phyloP scores from a whole-genome alignment of 2,113 vertebrate genomes.

The Megaceryle torquata region DNA sequence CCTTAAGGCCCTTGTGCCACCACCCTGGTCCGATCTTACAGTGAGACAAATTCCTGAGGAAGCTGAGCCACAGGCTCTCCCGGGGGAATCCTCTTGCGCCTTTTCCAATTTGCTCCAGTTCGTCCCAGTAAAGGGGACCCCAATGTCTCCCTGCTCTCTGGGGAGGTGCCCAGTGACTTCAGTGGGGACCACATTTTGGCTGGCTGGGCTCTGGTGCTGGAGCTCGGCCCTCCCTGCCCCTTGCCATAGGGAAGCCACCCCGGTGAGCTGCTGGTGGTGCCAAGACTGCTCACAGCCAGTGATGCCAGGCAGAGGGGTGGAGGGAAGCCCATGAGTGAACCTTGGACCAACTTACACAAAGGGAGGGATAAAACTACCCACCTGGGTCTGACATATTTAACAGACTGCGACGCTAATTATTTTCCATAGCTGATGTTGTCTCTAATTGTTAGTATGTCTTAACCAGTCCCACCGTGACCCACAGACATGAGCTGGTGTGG shows the following conservation, averaged over 20 bases:
- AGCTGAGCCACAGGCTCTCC: neutral
- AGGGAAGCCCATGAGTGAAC: neutral
- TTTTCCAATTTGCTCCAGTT: neutral
- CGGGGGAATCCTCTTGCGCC: neutral
- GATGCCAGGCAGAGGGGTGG: neutral
- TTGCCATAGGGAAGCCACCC: neutral
- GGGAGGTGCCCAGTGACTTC: neutral
- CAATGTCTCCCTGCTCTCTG: fast-evolving
- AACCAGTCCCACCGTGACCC: constrained; percentile 2
- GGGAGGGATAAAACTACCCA: neutral
- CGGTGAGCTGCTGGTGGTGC: fast-evolving
- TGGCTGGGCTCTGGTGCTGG: neutral
- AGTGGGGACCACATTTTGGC: neutral
- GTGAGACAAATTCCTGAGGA: neutral
- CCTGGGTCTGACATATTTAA: neutral
- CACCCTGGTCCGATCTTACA: neutral
- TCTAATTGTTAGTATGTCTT: constrained; percentile 48
- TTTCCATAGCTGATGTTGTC: constrained; percentile 43
- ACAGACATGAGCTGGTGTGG: neutral
- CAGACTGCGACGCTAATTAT: neutral
- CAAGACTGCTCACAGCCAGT: neutral
- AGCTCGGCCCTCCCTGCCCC: neutral
- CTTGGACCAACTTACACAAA: neutral
- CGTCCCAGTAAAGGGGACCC: neutral
- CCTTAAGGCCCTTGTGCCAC: neutral